A percentile compares a stretch with the other conserved stretches of the same genome.
phyloP scores from a whole-genome alignment of 1,140 invertebrate genomes.

The Drosophila elegans region DNA sequence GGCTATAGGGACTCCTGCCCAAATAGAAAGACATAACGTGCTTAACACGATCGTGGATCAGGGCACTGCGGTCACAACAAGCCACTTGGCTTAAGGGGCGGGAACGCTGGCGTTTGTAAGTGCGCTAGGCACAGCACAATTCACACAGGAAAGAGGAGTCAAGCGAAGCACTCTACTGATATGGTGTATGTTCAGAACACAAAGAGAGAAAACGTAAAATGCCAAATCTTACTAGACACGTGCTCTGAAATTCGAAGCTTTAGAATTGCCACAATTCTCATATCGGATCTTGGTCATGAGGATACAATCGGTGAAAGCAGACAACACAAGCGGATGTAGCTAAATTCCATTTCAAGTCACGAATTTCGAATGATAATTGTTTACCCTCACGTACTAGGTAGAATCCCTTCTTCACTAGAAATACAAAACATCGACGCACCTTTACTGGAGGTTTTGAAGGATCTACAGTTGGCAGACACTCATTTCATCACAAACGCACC shows the following conservation, averaged over 20 bases:
- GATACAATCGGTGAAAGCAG: not conserved
- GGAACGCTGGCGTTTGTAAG: not conserved
- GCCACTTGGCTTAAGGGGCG: not conserved
- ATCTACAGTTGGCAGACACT: not conserved
- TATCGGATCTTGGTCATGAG: not conserved
- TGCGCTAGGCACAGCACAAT: not conserved
- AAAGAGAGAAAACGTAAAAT: too few species aligned
- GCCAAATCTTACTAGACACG: too few species aligned
- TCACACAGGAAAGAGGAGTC: too few species aligned
- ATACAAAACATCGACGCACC: not conserved
- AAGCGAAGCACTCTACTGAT: too few species aligned
- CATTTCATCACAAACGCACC: too few species aligned
- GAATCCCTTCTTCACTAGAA: not conserved
- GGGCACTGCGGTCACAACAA: not conserved
- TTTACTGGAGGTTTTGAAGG: not conserved
- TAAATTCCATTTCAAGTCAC: too few species aligned
- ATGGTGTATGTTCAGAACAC: too few species aligned
- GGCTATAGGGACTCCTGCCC: not conserved
- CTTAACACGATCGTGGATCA: not conserved
- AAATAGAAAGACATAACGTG: not conserved
- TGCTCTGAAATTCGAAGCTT: not conserved
- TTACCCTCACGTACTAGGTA: not conserved
- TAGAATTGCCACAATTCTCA: not conserved
- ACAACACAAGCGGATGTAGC: too few species aligned
- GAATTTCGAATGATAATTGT: not conserved